Conservation (phyloP, 2,797 vertebrate genomes). For the Liasis olivaceus region DNA sequence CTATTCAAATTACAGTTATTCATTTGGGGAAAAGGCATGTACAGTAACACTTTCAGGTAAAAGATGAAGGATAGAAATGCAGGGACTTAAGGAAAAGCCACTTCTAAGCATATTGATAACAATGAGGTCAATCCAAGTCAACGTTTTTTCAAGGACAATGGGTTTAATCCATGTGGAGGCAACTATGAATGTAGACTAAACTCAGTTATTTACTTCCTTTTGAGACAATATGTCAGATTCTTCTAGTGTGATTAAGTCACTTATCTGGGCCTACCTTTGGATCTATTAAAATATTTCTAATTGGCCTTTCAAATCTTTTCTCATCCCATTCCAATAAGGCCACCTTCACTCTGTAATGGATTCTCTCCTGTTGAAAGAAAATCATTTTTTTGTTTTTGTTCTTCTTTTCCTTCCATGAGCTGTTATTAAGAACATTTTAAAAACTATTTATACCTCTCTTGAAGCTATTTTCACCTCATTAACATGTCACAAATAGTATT, state of each 20-base stretch:
- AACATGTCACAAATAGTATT: constrained; percentile 21
- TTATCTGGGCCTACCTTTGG: neutral
- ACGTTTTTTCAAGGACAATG: neutral
- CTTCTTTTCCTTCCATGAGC: neutral
- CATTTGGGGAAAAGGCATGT: neutral
- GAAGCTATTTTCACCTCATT: constrained; percentile 31
- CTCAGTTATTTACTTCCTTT: neutral
- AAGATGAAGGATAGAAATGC: neutral
- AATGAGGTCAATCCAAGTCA: neutral
- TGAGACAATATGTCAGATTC: neutral
- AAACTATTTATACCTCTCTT: constrained; percentile 16
- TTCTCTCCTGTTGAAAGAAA: neutral
- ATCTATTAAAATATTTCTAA: neutral
- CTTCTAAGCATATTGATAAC: neutral
- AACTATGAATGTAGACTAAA: neutral
- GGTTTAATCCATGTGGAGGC: neutral
- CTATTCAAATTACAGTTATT: neutral
- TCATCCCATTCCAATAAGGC: neutral
- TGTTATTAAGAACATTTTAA: constrained; percentile 9
- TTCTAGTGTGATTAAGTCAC: neutral
- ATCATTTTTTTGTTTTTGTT: neutral
- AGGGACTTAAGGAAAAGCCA: neutral
- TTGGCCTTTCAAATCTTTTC: neutral
- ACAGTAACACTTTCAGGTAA: neutral
- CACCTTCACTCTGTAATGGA: neutral